phyloP scores from a whole-genome alignment of 2,113 vertebrate species.

The Manacus vitellinus region DNA sequence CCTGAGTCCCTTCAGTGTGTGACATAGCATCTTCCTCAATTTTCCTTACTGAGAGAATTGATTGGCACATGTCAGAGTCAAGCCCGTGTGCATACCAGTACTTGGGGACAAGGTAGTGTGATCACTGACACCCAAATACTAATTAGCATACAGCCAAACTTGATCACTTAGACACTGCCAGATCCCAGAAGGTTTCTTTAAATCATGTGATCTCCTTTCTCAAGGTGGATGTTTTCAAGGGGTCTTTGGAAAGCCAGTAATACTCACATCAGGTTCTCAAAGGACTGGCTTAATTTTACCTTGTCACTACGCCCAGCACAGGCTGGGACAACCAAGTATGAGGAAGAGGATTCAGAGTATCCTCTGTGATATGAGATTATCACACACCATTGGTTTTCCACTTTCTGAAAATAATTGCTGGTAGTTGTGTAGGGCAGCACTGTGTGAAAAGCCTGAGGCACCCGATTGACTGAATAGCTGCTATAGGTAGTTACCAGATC shows the following conservation, averaged over 20 bases:
- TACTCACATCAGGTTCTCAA: not conserved
- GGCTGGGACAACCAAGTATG: not conserved
- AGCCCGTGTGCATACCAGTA: not conserved
- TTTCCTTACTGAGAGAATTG: not conserved
- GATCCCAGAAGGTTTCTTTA: not conserved
- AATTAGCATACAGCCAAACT: not conserved
- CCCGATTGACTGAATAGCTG: not conserved
- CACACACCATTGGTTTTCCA: not conserved
- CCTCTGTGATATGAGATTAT: not conserved
- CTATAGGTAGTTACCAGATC: not conserved
- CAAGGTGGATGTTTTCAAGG: not conserved
- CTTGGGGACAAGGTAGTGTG: rapidly evolving
- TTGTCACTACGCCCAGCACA: not conserved
- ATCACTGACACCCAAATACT: not conserved
- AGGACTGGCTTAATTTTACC: not conserved
- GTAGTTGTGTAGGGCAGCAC: not conserved
- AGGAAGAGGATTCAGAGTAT: not conserved
- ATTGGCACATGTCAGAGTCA: not conserved
- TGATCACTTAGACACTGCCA: not conserved
- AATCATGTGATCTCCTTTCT: not conserved
- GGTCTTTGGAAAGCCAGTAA: not conserved
- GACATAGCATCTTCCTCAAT: not conserved
- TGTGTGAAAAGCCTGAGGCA: not conserved
- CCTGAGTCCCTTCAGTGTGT: not conserved
- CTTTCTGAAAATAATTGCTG: not conserved